phyloP scores from a whole-genome alignment of 1,140 invertebrate species.

The Choristoneura fumiferana region DNA sequence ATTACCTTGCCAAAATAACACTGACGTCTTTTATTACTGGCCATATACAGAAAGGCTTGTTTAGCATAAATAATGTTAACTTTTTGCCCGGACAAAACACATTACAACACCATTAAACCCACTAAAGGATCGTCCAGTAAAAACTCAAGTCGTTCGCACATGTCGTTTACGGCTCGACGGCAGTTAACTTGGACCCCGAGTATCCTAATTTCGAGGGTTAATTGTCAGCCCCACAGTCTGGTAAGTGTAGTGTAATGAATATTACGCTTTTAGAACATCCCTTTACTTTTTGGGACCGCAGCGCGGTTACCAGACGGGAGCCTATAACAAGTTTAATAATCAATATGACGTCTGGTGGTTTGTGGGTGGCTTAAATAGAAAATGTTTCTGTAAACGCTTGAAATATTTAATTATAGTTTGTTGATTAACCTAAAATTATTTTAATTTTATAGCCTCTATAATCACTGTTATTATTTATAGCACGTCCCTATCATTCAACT shows the following conservation, averaged over 20 bases:
- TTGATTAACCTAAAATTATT: background rate
- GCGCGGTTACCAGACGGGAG: background rate
- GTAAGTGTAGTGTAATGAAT: slow-evolving; percentile 58
- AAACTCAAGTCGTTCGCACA: slow-evolving; percentile 26
- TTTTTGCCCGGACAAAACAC: background rate
- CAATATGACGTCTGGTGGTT: slow-evolving; percentile 7
- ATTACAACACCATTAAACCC: slow-evolving; percentile 6
- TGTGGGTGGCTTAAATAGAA: background rate
- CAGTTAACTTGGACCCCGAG: slow-evolving; percentile 48
- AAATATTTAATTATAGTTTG: background rate
- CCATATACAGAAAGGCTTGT: background rate
- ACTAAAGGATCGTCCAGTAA: slow-evolving; percentile 8
- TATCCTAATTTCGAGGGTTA: slow-evolving; percentile 62
- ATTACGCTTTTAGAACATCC: slow-evolving; percentile 38
- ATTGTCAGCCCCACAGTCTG: slow-evolving; percentile 47
- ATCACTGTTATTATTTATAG: background rate
- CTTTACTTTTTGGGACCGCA: slow-evolving; percentile 29
- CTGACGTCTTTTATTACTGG: too few relatives aligned
- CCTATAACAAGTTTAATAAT: slow-evolving; percentile 2
- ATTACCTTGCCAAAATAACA: too few relatives aligned
- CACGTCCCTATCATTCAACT: background rate
- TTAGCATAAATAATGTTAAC: slow-evolving; percentile 4
- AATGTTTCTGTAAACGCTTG: background rate
- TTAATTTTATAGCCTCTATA: background rate
- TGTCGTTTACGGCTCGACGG: slow-evolving; percentile 53